Evolutionary conservation across 2,888 invertebrate species (phyloP).

Genomic region (Ophioninae sp.): DNA sequence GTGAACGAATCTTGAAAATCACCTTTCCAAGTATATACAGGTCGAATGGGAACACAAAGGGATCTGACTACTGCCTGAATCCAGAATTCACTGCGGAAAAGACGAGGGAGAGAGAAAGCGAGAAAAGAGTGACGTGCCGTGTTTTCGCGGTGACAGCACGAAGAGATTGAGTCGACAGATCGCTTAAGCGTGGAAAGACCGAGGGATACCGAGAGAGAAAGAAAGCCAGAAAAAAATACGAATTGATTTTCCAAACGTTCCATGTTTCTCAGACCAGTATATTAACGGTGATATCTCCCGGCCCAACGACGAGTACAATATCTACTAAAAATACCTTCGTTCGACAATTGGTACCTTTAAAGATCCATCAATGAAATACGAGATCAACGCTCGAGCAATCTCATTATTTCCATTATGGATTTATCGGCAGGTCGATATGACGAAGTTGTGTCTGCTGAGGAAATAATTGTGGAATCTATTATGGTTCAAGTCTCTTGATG

Average conservation of each 20-base stretch:
- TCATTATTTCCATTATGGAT: background rate
- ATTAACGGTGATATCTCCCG: slow-evolving; percentile 27
- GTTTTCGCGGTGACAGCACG: slow-evolving; percentile 49
- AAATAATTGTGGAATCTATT: background rate
- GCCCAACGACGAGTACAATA: background rate
- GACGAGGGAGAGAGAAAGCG: slow-evolving; percentile 20
- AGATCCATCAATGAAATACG: background rate
- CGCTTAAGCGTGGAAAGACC: slow-evolving; percentile 3
- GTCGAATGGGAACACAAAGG: slow-evolving; percentile 26
- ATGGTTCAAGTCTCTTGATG: too few relatives aligned
- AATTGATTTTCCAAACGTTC: slow-evolving; percentile 43
- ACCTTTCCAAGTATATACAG: slow-evolving; percentile 7
- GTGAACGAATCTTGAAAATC: slow-evolving; percentile 7
- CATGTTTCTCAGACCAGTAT: slow-evolving; percentile 13
- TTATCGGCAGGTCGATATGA: too few relatives aligned
- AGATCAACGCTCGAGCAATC: background rate
- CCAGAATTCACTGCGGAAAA: slow-evolving; percentile 20
- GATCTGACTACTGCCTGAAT: slow-evolving; percentile 3
- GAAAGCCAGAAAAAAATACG: background rate
- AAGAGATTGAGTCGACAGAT: slow-evolving; percentile 47
- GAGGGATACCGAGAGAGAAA: slow-evolving; percentile 12
- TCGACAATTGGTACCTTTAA: background rate
- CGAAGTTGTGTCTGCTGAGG: background rate
- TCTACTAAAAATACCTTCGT: background rate
- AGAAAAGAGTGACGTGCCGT: slow-evolving; percentile 42